phyloP scores from a whole-genome alignment of 2,797 vertebrate species.

The Furcifer pardalis region DNA sequence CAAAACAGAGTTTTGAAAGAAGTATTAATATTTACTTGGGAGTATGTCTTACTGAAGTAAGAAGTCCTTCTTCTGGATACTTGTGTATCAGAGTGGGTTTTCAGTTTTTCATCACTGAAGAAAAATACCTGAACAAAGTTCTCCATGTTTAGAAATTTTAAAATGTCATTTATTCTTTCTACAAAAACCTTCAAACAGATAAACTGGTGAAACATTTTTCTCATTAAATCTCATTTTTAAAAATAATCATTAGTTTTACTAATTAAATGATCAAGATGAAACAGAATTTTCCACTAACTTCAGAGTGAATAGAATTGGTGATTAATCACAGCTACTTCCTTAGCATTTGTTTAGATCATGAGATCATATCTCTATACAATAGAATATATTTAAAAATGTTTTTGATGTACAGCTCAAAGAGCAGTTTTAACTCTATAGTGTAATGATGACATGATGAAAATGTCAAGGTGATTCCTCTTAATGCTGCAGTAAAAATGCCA shows the following conservation, averaged over 20 bases:
- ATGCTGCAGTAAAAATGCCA: constrained; percentile 46
- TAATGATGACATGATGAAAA: not conserved
- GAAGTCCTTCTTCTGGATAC: not conserved
- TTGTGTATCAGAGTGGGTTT: not conserved
- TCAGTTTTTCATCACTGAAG: not conserved
- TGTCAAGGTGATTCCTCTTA: constrained; percentile 55
- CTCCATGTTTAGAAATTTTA: not conserved
- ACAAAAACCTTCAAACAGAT: not conserved
- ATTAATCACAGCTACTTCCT: not conserved
- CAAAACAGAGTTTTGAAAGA: not conserved
- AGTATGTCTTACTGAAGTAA: not conserved
- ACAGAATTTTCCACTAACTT: not conserved
- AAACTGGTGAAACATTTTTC: not conserved
- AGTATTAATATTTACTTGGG: not conserved
- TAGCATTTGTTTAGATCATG: not conserved
- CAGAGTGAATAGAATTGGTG: not conserved
- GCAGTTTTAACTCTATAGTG: not conserved
- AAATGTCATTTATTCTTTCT: not conserved
- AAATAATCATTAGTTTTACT: not conserved
- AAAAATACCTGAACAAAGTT: not conserved
- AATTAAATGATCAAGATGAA: not conserved
- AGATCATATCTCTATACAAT: not conserved
- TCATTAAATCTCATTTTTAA: not conserved
- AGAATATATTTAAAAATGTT: constrained; percentile 10
- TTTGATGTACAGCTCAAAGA: not conserved